A percentile compares a stretch with the other conserved stretches of the same genome.
Evolutionary conservation across 2,797 vertebrate species (phyloP).

Genomic region (Anguilla obscura): DNA sequence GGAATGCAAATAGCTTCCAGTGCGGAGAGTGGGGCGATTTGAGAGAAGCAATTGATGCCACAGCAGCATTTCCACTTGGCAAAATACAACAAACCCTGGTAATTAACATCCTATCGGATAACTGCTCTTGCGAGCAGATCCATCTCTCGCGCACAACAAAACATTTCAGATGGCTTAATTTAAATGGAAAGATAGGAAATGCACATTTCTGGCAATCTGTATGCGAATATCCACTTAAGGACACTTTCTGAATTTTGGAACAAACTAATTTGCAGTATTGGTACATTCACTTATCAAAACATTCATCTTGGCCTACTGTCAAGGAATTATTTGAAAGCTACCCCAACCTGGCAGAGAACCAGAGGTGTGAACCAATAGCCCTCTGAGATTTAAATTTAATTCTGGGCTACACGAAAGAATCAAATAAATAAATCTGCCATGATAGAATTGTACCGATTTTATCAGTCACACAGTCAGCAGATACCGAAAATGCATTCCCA

Average conservation of each 20-base stretch:
- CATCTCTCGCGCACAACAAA: slow-evolving; percentile 4
- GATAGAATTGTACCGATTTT: slow-evolving; percentile 30
- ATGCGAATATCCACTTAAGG: slow-evolving; percentile 19
- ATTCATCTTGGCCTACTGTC: slow-evolving; percentile 26
- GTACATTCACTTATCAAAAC: slow-evolving; percentile 23
- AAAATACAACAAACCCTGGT: slow-evolving; percentile 13
- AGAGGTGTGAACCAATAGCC: slow-evolving; percentile 12
- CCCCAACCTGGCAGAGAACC: slow-evolving; percentile 14
- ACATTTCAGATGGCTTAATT: slow-evolving; percentile 19
- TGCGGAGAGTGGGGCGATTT: neutral
- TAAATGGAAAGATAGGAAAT: slow-evolving; percentile 29
- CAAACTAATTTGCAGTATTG: neutral
- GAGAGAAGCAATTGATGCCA: neutral
- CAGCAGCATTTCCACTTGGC: slow-evolving; percentile 14
- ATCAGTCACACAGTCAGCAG: slow-evolving; percentile 12
- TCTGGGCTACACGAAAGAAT: slow-evolving; percentile 25
- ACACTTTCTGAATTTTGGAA: slow-evolving; percentile 1
- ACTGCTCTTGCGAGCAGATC: neutral
- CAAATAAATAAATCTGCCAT: neutral
- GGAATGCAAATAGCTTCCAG: neutral
- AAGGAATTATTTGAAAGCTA: slow-evolving; percentile 33
- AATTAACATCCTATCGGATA: slow-evolving; percentile 25
- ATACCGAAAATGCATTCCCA: neutral
- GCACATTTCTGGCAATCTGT: neutral
- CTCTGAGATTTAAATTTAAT: slow-evolving; percentile 23